These are phyloP conservation scores for Urocynchramus pylzowi DNA, from an alignment of 2,113 vertebrate species.

Conservation along the genomic window DNA sequence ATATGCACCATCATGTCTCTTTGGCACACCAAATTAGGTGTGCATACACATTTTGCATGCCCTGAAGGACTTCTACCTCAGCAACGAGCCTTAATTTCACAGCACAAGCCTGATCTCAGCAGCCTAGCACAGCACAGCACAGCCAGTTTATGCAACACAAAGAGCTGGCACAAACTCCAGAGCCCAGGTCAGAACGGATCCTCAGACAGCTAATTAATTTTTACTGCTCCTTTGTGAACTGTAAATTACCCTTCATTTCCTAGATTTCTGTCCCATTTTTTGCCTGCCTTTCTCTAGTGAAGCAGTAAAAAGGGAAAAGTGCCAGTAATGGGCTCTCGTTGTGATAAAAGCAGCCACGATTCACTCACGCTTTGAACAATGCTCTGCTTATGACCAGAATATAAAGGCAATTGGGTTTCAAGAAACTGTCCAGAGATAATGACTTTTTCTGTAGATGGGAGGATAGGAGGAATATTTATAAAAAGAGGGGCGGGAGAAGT, in stretches of 20 bases:
- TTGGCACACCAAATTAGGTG: slow-evolving; percentile 51
- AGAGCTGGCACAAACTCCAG: slow-evolving; percentile 12
- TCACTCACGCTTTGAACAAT: neutral
- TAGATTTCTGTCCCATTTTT: slow-evolving; percentile 64
- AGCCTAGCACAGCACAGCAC: neutral
- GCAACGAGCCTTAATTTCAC: slow-evolving; percentile 18
- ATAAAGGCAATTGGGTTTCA: slow-evolving; percentile 21
- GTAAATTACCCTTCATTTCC: slow-evolving; percentile 67
- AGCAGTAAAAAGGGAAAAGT: slow-evolving; percentile 46
- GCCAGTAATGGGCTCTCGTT: slow-evolving; percentile 40
- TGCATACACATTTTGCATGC: slow-evolving; percentile 39
- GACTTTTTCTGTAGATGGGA: slow-evolving; percentile 34
- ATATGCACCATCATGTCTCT: slow-evolving; percentile 36
- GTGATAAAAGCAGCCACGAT: slow-evolving; percentile 34
- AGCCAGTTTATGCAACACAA: neutral
- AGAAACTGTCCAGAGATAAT: slow-evolving; percentile 31
- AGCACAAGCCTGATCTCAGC: neutral
- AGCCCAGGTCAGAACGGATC: slow-evolving; percentile 32
- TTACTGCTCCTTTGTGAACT: slow-evolving; percentile 65
- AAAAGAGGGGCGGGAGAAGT: neutral
- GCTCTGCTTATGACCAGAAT: slow-evolving; percentile 47
- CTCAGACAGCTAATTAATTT: slow-evolving; percentile 69
- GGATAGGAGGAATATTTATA: neutral
- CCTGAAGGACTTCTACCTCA: neutral
- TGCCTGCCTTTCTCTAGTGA: slow-evolving; percentile 7